A percentile compares a stretch with the other conserved stretches of the same genome.
Conservation (phyloP, 2,113 vertebrate genomes). For the Alces alces region DNA sequence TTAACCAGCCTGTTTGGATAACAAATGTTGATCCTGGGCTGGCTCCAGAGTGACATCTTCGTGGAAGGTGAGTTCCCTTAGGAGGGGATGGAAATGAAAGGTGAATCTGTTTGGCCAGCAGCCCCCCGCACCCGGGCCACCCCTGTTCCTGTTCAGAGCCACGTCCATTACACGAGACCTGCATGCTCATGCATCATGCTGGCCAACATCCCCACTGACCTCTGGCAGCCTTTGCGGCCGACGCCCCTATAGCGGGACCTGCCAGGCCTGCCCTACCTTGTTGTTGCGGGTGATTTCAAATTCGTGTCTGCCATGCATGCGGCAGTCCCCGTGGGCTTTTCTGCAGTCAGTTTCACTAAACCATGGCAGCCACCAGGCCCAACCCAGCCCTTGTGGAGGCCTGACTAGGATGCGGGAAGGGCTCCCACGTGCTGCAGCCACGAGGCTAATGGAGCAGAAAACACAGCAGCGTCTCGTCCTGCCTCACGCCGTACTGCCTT, state of each 20-base stretch:
- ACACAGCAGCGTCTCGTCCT: not conserved
- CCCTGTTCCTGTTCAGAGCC: not conserved
- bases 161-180: not conserved
- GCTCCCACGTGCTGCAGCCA: not conserved
- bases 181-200: rapidly evolving
- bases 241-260: rapidly evolving
- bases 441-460: not conserved
- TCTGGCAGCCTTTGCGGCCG: not conserved
- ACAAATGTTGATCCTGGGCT: not conserved
- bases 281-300: not conserved
- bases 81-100: not conserved
- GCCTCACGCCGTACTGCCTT: not conserved
- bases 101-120: rapidly evolving
- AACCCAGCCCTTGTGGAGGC: not conserved
- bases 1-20: not conserved
- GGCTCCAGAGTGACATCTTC: not conserved
- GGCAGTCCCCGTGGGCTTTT: not conserved
- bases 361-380: rapidly evolving
- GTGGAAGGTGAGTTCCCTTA: not conserved
- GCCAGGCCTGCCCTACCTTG: not conserved
- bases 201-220: not conserved
- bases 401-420: rapidly evolving
- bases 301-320: not conserved
- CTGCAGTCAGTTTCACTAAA: not conserved
- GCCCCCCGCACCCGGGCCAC: not conserved